Base-by-base conservation (phyloP, 2,113 vertebrate species). In the Anarhynchus alexandrinus region DNA sequence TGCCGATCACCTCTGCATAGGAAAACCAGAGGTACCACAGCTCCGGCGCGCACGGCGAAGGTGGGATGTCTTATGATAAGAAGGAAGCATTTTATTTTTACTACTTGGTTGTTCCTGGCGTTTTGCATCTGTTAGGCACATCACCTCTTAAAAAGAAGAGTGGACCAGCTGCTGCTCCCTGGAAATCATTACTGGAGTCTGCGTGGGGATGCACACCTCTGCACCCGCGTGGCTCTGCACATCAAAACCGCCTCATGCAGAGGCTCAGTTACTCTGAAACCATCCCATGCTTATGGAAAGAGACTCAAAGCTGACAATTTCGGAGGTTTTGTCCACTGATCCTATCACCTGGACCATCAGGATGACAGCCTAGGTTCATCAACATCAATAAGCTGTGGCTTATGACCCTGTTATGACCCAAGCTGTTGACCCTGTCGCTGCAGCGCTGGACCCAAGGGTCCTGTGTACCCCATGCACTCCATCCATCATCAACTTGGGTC, bases 1-100 rank as follows among this genome's bases (percentile, higher is more conserved):
- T 76, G 30, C 62, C 0, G 2, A 8, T 6, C 0, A 1, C 27
- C 22, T 15, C 36, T 0, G 0, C 1, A 6, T 1, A 73, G 66
- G 27, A 66, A 6, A 65, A 51, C 29, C 72, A 38, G 71, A 52
- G 26, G 19, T 34, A 7, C 29, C 23, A 15, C 34, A 55, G 67
- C 83, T 70, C 36, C 0, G 3, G 10, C 1, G 2, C 0, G 2
- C 26, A 8, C 32, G n/a, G 40, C 0, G 4, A 57, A 30, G 30
- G 55, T 62, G 54, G 11, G 59, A 42, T 52, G 54, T 66, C 36
- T 62, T 52, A 49, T 0, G 3, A 74, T 25, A 55, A 71, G 61
- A 66, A 76, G 62, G 51, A 90, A 76, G 58, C 19, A 45, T 54
- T 51, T 65, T 81, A 23, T 26, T 49, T 72, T 66, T 55, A 11